Evolutionary conservation across 1,140 invertebrate species (phyloP).

Genomic region (Penaeus japonicus): DNA sequence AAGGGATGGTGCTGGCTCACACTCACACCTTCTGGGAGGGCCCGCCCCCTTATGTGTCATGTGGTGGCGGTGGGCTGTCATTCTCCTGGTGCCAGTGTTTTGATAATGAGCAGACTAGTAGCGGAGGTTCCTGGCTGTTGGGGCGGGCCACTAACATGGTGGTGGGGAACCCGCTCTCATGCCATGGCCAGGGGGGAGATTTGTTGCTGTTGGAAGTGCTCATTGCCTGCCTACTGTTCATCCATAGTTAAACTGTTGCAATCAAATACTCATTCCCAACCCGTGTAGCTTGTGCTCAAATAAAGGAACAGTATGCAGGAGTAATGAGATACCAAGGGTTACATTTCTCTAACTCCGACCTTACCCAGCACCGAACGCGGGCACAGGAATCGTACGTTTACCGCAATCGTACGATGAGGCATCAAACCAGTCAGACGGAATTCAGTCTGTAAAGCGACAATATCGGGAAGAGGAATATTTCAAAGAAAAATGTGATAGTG

Average conservation of each 20-base stretch:
- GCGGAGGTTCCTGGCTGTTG: background rate
- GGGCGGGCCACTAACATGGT: constrained; percentile 42
- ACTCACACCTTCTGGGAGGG: background rate
- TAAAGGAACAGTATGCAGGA: too few relatives aligned
- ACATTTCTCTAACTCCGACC: constrained; percentile 24
- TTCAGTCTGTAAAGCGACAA: too few relatives aligned
- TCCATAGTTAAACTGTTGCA: too few relatives aligned
- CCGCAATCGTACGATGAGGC: too few relatives aligned
- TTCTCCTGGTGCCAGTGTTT: constrained; percentile 46
- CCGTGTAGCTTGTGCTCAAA: too few relatives aligned
- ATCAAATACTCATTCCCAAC: too few relatives aligned
- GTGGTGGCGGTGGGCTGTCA: constrained; percentile 25
- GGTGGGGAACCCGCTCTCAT: constrained; percentile 24
- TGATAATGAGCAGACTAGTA: constrained; percentile 7
- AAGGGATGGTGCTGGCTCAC: background rate
- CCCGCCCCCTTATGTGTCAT: background rate
- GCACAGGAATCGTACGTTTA: background rate
- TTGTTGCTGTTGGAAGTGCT: background rate
- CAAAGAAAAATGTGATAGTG: background rate
- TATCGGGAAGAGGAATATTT: too few relatives aligned
- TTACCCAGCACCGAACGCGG: constrained; percentile 25
- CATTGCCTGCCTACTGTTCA: too few relatives aligned
- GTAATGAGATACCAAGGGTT: background rate
- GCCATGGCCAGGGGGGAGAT: background rate
- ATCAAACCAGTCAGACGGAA: too few relatives aligned